phyloP scores from a whole-genome alignment of 2,113 vertebrate species.

The Phalacrocorax carbo region DNA sequence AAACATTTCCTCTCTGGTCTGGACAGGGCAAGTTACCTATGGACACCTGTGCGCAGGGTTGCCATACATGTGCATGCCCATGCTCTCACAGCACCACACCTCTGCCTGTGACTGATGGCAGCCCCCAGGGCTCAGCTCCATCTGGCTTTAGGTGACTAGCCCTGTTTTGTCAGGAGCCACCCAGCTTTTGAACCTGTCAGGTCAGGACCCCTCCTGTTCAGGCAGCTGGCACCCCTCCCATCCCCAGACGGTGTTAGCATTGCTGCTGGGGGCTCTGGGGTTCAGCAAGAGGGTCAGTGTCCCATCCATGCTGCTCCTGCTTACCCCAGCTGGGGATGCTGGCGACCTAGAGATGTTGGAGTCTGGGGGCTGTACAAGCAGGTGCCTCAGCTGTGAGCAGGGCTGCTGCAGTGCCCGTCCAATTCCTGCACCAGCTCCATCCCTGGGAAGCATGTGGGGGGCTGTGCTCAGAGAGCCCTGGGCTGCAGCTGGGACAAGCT shows the following conservation, averaged over 20 bases:
- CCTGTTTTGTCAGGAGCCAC: not conserved
- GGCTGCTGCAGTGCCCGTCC: rapidly evolving
- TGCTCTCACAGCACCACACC: rapidly evolving
- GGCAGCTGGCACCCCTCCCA: not conserved
- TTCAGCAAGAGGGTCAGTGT: not conserved
- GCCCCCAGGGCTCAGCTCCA: not conserved
- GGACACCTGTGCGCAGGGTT: not conserved
- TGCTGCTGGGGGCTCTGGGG: not conserved
- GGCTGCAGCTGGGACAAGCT: not conserved
- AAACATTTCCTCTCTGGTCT: rapidly evolving
- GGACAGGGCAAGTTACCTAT: not conserved
- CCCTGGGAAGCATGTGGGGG: rapidly evolving
- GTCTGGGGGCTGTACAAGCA: not conserved
- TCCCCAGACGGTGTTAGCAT: rapidly evolving
- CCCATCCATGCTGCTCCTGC: not conserved
- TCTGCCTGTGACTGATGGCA: not conserved
- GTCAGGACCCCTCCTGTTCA: not conserved
- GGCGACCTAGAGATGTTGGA: rapidly evolving
- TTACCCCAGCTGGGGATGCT: not conserved
- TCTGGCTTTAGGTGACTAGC: not conserved
- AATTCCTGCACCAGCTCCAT: rapidly evolving
- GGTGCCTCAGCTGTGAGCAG: not conserved
- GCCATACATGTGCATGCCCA: rapidly evolving
- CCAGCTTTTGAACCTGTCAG: not conserved
- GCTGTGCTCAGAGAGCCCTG: not conserved